These are phyloP conservation scores for Miniopterus natalensis DNA, from an alignment of 2,113 vertebrate species.

Conservation along the genomic window DNA sequence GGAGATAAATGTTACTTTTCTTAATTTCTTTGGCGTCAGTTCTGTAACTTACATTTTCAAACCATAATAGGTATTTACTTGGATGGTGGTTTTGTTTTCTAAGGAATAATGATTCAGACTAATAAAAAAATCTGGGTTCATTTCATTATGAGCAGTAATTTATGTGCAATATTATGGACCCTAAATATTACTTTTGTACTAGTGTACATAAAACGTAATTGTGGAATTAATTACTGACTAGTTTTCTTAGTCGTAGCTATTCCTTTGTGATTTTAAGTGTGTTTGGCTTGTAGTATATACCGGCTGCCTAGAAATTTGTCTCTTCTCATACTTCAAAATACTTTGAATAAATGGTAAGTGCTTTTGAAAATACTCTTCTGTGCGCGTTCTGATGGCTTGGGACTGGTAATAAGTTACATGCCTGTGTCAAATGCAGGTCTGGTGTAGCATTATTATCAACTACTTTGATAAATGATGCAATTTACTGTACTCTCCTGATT, in stretches of 20 bases:
- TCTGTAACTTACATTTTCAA: conserved; percentile 48
- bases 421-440: conserved; percentile 46
- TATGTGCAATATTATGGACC: conserved; percentile 13
- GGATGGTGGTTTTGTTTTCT: conserved; percentile 25
- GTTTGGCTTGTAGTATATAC: conserved; percentile 45
- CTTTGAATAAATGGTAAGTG: conserved; percentile 69
- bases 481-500: conserved; percentile 59
- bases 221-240: conserved; percentile 63
- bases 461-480: conserved; percentile 71
- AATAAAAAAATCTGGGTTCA: neutral
- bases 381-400: conserved; percentile 28
- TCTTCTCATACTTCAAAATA: conserved; percentile 59
- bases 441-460: conserved; percentile 59
- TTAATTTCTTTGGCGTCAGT: conserved; percentile 58
- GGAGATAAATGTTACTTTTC: neutral
- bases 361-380: conserved; percentile 63
- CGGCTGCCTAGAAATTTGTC: conserved; percentile 56
- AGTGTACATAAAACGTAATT: conserved; percentile 43
- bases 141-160: conserved; percentile 56
- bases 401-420: conserved; percentile 33
- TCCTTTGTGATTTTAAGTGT: conserved; percentile 66
- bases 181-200: conserved; percentile 43
- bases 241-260: conserved; percentile 54
- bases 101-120: conserved; percentile 33
- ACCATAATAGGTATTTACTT: neutral